phyloP scores from a whole-genome alignment of 2,797 vertebrate genomes.

The Triplophysa yarkandensis region DNA sequence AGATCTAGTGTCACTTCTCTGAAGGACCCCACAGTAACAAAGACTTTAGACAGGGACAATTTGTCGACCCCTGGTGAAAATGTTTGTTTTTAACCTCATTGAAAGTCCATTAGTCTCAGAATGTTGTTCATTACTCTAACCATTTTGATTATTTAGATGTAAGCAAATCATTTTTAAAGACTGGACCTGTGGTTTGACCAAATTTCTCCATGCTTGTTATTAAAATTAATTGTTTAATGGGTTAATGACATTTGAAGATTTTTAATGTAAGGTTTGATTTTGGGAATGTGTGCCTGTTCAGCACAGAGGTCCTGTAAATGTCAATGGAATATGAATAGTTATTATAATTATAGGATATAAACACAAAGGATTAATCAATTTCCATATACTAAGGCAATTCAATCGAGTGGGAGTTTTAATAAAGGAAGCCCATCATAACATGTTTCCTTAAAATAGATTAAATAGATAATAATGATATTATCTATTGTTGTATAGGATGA shows the following conservation, averaged over 20 bases:
- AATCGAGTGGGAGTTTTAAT: slow-evolving; percentile 71
- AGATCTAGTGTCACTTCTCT: slow-evolving; percentile 59
- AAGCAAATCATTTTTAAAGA: slow-evolving; percentile 63
- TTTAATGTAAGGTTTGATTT: slow-evolving; percentile 56
- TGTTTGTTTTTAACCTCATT: slow-evolving; percentile 68
- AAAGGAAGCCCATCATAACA: slow-evolving; percentile 61
- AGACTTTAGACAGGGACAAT: slow-evolving; percentile 53
- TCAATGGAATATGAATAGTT: slow-evolving; percentile 77
- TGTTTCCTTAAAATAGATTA: too few relatives aligned
- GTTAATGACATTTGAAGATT: slow-evolving; percentile 76
- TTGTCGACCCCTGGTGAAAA: slow-evolving; percentile 43
- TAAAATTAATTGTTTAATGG: slow-evolving; percentile 71
- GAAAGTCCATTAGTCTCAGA: slow-evolving; percentile 79
- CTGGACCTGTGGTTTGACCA: slow-evolving; percentile 50
- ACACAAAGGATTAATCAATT: slow-evolving; percentile 71
- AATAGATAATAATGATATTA: too few relatives aligned
- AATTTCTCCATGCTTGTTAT: slow-evolving; percentile 57
- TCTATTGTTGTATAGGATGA: too few relatives aligned
- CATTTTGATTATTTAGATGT: slow-evolving; percentile 64
- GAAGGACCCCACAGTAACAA: slow-evolving; percentile 43
- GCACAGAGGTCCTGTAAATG: slow-evolving; percentile 56
- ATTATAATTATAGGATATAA: slow-evolving; percentile 75
- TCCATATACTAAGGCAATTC: slow-evolving; percentile 66
- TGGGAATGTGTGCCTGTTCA: not conserved
- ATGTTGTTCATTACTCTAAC: slow-evolving; percentile 66